Evolutionary conservation across 1,140 invertebrate species (phyloP).

Genomic region (Melitaea cinxia): DNA sequence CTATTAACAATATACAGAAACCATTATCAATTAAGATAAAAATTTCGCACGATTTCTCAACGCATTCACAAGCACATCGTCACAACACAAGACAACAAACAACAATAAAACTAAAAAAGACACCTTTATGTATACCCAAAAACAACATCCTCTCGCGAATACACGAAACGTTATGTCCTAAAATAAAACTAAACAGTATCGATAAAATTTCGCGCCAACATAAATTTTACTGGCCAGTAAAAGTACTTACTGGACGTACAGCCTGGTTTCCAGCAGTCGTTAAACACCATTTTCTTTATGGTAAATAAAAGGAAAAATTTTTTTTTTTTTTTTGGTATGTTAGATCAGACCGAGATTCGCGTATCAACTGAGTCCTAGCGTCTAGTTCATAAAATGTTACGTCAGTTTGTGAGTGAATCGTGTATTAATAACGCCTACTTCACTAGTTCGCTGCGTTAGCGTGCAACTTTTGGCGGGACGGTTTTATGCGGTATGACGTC

Average conservation of each 20-base stretch:
- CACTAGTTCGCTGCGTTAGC: conserved; percentile 34
- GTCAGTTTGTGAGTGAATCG: conserved; percentile 43
- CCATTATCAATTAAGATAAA: too few relatives aligned
- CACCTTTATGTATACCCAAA: conserved; percentile 18
- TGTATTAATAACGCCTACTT: conserved; percentile 64
- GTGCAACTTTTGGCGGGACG: conserved; percentile 25
- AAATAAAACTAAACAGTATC: too few relatives aligned
- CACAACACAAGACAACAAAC: neutral
- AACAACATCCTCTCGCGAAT: conserved; percentile 12
- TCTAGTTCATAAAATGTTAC: neutral
- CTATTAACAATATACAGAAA: too few relatives aligned
- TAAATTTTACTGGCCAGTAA: neutral
- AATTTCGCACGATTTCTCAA: neutral
- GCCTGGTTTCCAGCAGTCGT: conserved; percentile 60
- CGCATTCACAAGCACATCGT: neutral
- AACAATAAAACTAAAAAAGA: neutral
- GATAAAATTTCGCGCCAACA: too few relatives aligned
- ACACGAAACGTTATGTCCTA: neutral
- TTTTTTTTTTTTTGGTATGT: neutral
- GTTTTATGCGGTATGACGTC: conserved; percentile 32
- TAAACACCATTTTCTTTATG: conserved; percentile 58
- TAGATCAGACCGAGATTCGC: neutral
- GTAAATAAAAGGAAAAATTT: conserved; percentile 3
- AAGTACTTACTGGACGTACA: conserved; percentile 47
- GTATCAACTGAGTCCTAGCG: conserved; percentile 29